phyloP scores from a whole-genome alignment of 2,113 vertebrate genomes.

The Istiophorus platypterus region DNA sequence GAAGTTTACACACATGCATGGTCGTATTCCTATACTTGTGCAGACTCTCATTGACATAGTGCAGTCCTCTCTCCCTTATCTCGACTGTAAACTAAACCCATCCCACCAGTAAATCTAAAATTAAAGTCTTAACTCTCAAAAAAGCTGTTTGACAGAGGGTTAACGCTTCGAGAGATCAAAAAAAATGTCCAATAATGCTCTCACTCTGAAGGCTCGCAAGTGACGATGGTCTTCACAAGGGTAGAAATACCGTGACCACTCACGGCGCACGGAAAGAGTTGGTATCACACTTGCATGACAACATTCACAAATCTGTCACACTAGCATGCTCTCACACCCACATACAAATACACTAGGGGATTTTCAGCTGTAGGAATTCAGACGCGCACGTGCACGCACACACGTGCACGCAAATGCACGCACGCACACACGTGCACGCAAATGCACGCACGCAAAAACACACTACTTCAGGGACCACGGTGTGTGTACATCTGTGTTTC shows the following conservation, averaged over 20 bases:
- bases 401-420: conserved; percentile 22
- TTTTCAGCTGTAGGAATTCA: conserved; percentile 39
- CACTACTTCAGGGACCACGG: conserved; percentile 39
- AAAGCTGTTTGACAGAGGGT: not conserved
- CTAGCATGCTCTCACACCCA: conserved; percentile 42
- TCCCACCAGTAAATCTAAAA: not conserved
- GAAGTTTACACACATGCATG: not conserved
- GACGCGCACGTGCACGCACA: conserved; percentile 10
- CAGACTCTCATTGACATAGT: not conserved
- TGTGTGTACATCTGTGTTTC: conserved; percentile 50
- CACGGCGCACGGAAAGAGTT: conserved; percentile 39
- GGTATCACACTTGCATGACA: conserved; percentile 57
- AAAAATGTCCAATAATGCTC: not conserved
- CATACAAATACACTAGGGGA: conserved; percentile 32
- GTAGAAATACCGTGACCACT: not conserved
- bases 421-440: conserved; percentile 36
- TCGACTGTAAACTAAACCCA: not conserved
- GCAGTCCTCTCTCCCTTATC: not conserved
- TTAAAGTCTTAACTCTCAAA: not conserved
- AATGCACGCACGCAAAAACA: conserved; percentile 33
- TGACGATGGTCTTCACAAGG: not conserved
- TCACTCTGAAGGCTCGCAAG: not conserved
- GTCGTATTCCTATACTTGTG: not conserved
- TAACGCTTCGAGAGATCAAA: too few relatives aligned
- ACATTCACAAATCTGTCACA: conserved; percentile 61